These are phyloP conservation scores for Tinea semifulvella DNA, from an alignment of 2,888 invertebrate species.

Conservation along the genomic window DNA sequence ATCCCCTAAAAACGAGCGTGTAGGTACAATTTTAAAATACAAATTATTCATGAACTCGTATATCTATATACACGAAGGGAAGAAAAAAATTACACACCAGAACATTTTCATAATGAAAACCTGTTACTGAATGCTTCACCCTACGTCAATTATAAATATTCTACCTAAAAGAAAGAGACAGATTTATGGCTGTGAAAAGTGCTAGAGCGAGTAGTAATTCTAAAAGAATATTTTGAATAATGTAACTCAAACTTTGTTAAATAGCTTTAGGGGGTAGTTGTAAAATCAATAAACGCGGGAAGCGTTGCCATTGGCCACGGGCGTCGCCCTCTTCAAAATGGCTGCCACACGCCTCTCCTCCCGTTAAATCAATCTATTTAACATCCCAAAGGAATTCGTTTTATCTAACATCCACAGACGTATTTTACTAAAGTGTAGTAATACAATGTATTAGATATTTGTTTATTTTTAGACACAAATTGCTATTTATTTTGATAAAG, in stretches of 20 bases:
- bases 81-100: too few relatives aligned
- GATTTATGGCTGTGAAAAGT: too few relatives aligned
- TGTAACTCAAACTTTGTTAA: too few relatives aligned
- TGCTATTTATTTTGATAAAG: neutral
- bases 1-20: too few relatives aligned
- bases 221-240: too few relatives aligned
- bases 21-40: too few relatives aligned
- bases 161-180: too few relatives aligned
- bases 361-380: neutral
- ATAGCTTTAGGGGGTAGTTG: neutral
- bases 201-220: too few relatives aligned
- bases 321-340: constrained; percentile 9
- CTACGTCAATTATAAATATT: neutral
- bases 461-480: neutral
- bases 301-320: constrained; percentile 11
- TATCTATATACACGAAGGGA: too few relatives aligned
- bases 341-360: constrained; percentile 5
- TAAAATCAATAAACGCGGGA: constrained; percentile 10
- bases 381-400: neutral
- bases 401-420: neutral
- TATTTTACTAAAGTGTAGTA: neutral
- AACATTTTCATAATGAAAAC: constrained; percentile 3
- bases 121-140: neutral
- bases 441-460: neutral
- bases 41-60: too few relatives aligned